Evolutionary conservation across 2,113 vertebrate species (phyloP), one percentile per base, ranked within the genome.

Genomic region (Dipodomys merriami): DNA sequence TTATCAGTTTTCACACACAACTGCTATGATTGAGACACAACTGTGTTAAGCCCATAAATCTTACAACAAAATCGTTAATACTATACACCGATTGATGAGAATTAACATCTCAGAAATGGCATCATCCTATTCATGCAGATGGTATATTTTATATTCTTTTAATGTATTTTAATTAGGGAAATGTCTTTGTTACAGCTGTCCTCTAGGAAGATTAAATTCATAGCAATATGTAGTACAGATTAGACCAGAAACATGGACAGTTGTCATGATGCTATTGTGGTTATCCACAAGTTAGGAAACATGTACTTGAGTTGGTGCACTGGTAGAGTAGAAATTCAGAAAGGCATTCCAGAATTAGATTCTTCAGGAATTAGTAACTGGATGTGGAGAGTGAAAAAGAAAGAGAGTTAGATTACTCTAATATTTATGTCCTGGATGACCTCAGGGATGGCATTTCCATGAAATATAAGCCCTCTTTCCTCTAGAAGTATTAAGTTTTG

Each of bases 161-260:
- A 80, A 74, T 90, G 25, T 1, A 3, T 73, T 89, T 89, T 90
- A 90, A 71, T 74, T 86, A 87, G 12, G 53, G 20, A 92, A 39
- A 4, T 87, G 9, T 33, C 39, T 83, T 86, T 60, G 15, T 71
- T 39, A 83, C 10, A 90, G 49, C 20, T 77, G 46, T 86, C 39
- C n/a, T 90, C 92, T 76, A 82, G 23, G 25, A 79, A 73, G 71
- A 91, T 80, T 87, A 65, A 90, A 90, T 76, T 87, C 60, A 6
- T 35, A 86, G 18, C 76, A 74, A 77, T 80, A 83, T 83, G 65
- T 33, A 74, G 16, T 90, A 22, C 60, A 68, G 53, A 22, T 35
- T 94, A 35, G 49, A 68, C 13, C 35, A 33, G 30, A 27, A 83
- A 7, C 33, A 86, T n/a, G 19, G 13, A 29, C 92, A 71, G 22